Conservation (phyloP, 1,140 invertebrate genomes). For the Drosophila ironensis region DNA sequence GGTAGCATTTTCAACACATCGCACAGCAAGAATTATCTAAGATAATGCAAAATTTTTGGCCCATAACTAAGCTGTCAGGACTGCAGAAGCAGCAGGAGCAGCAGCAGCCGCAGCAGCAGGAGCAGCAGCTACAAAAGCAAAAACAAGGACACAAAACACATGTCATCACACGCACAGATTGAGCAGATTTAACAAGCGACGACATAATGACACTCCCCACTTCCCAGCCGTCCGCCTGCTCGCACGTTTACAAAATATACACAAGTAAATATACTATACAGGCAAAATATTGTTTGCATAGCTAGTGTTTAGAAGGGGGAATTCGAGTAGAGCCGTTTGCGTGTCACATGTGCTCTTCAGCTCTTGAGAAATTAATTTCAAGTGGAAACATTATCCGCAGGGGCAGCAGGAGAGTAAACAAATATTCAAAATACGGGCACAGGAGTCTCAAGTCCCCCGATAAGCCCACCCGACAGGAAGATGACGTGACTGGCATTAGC, state of each 20-base stretch:
- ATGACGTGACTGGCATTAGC: constrained; percentile 36
- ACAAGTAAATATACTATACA: constrained; percentile 55
- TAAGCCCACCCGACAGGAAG: constrained; percentile 17
- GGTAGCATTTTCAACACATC: constrained; percentile 47
- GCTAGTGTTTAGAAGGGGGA: constrained; percentile 68
- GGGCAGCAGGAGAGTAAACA: constrained; percentile 32
- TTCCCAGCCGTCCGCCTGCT: constrained; percentile 16
- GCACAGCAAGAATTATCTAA: constrained; percentile 50
- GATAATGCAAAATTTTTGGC: constrained; percentile 57
- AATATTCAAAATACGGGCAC: constrained; percentile 71
- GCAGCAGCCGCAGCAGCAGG: neutral
- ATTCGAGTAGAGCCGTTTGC: constrained; percentile 27
- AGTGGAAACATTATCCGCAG: constrained; percentile 68
- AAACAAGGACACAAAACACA: constrained; percentile 55
- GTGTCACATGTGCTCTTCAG: constrained; percentile 74
- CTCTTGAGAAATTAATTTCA: constrained; percentile 80
- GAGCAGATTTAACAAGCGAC: constrained; percentile 73
- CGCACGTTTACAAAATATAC: constrained; percentile 64
- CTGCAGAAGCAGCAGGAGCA: neutral
- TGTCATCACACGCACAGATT: constrained; percentile 71
- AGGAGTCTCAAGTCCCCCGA: constrained; percentile 30
- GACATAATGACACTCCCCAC: constrained; percentile 52
- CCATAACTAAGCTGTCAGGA: constrained; percentile 51
- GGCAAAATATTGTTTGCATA: constrained; percentile 55
- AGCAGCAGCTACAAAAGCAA: constrained; percentile 15